Conservation (phyloP, 2,888 invertebrate species). For the Drosophila nr. fundita region DNA sequence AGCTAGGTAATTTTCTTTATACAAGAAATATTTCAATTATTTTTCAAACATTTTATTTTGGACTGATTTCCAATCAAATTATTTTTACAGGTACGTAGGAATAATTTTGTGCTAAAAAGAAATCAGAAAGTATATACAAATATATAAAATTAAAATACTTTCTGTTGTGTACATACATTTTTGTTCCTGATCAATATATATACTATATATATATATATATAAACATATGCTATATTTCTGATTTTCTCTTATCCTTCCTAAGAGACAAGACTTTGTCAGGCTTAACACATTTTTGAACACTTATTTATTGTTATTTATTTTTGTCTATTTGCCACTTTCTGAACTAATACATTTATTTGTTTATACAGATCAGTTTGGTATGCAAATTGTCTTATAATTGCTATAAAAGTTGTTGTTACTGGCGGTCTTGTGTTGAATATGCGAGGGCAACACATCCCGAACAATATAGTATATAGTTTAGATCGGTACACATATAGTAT, state of each 20-base stretch:
- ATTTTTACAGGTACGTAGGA: neutral
- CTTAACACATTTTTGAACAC: constrained; percentile 39
- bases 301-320: constrained; percentile 22
- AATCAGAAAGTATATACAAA: neutral
- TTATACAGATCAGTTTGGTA: constrained; percentile 27
- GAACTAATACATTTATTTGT: constrained; percentile 12
- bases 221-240: neutral
- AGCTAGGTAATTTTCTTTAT: neutral
- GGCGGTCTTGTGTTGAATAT: constrained; percentile 28
- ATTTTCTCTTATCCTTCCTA: constrained; percentile 16
- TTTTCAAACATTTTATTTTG: neutral
- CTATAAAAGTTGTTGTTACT: constrained; percentile 8
- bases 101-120: neutral
- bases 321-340: constrained; percentile 11
- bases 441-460: constrained; percentile 39
- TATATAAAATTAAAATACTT: neutral
- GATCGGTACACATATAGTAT: neutral
- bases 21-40: neutral
- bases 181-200: neutral
- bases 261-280: constrained; percentile 35
- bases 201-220: too few species aligned
- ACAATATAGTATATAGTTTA: constrained; percentile 18
- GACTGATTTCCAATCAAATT: neutral
- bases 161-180: neutral
- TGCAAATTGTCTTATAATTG: constrained; percentile 24